Evolutionary conservation across 2,113 vertebrate species (phyloP), one percentile per base, ranked within the genome.

Genomic region (Trichomycterus rosablanca): DNA sequence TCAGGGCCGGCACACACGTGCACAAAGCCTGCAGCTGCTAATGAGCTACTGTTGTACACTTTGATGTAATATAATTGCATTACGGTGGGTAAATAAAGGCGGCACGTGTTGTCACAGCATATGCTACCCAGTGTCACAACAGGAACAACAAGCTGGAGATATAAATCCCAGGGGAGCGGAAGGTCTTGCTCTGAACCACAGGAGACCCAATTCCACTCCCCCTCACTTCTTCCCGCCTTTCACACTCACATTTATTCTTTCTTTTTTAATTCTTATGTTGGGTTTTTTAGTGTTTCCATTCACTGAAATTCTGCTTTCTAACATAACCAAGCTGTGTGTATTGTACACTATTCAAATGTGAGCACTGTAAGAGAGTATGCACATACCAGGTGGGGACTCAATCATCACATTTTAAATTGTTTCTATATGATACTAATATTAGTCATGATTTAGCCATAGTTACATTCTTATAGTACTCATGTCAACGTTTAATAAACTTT

Each of bases 41-140:
- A 93, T 93, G 92, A 96, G 91, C 91, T 96, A 92, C 93, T 94
- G 88, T 92, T 93, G 90, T 95, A 92, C 89, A 91, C 93, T 94
- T 89, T 93, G 89, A 91, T 92, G 78, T 89, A 88, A 86, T 92
- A 89, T 93, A 94, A 95, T 93, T 93, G 90, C 89, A 92, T 92
- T 87, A 87, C 80, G 84, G 85, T 93, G 87, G 89, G 90, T 92
- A 90, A 95, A 92, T 93, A 93, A 91, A 93, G 86, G 81, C 87
- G 86, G 87, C 89, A 87, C 88, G 86, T 97, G 91, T 92, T 94
- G 87, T 89, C 92, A 88, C 84, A 92, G 85, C 87, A 88, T 89
- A 84, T 90, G 87, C 77, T 88, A 81, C 88, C 84, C 86, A 88
- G 89, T 91, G 91, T 91, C 91, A 94, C 88, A 93, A 91, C 86